Percentiles rank a stretch among this genome's conserved stretches.
phyloP scores from a whole-genome alignment of 2,888 invertebrate genomes.

The Apotomis betuletana region DNA sequence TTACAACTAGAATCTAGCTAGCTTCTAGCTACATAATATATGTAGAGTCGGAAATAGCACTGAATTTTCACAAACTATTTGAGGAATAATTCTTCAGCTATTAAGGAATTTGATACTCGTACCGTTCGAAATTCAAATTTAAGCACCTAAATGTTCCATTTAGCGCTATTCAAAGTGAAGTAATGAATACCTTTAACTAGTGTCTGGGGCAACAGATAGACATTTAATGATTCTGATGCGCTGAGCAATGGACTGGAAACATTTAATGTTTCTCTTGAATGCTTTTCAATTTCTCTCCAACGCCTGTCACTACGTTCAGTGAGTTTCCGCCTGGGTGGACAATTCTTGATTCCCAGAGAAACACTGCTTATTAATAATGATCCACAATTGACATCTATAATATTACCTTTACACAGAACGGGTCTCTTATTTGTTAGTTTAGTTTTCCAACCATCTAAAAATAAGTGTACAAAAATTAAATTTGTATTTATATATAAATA shows the following conservation, averaged over 20 bases:
- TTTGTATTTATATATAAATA: too few species aligned
- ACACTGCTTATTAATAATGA: neutral
- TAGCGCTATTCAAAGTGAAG: too few species aligned
- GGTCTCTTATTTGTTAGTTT: too few species aligned
- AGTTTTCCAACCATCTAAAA: too few species aligned
- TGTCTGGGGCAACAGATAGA: constrained; percentile 33
- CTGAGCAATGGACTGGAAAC: constrained; percentile 30
- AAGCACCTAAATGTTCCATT: neutral
- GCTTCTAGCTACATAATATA: too few species aligned
- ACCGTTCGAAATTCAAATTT: neutral
- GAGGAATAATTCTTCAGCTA: neutral
- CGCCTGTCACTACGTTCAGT: constrained; percentile 28
- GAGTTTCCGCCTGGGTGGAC: constrained; percentile 26
- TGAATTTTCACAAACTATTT: neutral
- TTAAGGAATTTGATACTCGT: neutral
- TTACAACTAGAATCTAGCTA: too few species aligned
- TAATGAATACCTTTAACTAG: constrained; percentile 19
- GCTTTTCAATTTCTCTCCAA: constrained; percentile 34
- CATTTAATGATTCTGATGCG: constrained; percentile 17
- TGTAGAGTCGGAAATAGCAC: neutral
- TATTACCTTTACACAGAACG: too few species aligned
- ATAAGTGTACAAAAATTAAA: too few species aligned
- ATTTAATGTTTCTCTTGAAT: constrained; percentile 33
- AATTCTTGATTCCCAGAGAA: constrained; percentile 11
- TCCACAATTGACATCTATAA: too few species aligned